phyloP scores from a whole-genome alignment of 2,888 invertebrate species.

The Thalpophila matura region DNA sequence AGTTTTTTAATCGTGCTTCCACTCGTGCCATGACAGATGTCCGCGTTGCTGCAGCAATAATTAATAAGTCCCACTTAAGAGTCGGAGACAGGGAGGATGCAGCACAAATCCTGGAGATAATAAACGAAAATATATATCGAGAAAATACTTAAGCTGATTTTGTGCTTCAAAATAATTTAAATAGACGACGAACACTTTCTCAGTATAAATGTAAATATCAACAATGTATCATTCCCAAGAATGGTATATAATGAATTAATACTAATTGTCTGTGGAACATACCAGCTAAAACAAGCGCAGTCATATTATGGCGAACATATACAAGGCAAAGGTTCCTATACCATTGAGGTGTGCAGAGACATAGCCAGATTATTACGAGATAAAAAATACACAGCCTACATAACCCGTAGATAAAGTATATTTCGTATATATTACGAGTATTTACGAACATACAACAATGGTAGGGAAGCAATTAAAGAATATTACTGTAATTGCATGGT shows the following conservation, averaged over 20 bases:
- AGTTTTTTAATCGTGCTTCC: slow-evolving; percentile 5
- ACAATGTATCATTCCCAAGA: neutral
- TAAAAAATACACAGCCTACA: neutral
- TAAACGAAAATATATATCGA: neutral
- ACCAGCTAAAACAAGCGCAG: neutral
- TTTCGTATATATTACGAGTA: neutral
- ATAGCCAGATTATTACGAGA: neutral
- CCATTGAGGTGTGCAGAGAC: neutral
- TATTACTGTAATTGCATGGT: slow-evolving; percentile 5
- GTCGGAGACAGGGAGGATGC: neutral
- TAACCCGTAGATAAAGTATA: neutral
- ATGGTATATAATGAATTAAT: neutral
- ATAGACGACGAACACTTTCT: neutral
- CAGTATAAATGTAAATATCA: neutral
- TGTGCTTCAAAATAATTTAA: slow-evolving; percentile 1
- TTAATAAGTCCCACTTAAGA: neutral
- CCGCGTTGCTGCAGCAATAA: neutral
- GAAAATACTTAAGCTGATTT: neutral
- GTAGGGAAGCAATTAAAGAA: neutral
- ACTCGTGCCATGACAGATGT: slow-evolving; percentile 3
- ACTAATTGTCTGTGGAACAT: neutral
- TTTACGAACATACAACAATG: neutral
- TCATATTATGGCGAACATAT: too few relatives aligned
- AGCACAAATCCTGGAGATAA: neutral
- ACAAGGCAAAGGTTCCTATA: too few relatives aligned